Base-by-base conservation (phyloP, 1,140 invertebrate species). In the Radopholus similis region DNA sequence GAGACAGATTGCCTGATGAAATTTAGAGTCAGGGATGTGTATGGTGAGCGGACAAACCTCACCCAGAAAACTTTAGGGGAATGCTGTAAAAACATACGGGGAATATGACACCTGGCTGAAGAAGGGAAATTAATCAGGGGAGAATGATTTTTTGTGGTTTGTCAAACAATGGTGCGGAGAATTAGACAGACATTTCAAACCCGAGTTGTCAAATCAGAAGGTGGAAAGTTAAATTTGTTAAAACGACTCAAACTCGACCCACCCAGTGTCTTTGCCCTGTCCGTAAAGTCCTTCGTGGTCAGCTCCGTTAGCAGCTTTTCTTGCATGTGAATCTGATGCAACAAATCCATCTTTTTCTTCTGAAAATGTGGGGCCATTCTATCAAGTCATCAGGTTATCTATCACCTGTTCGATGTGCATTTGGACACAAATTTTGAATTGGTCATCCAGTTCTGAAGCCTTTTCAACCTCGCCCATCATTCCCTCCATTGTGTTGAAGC, bases 341-440 rank as follows among this genome's bases (percentile, higher is more conserved):
- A 26, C 47, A 51, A 26, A 11, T 51, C 47, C 47, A 51, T 51
- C 23, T 51, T 51, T 15, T 23, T 18, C n/a, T 51, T 51, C 47
- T 51, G 47, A 21, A 51, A n/a, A 15, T n/a, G 11, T 42, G 11
- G 38, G 38, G 11, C n/a, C n/a, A 13, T 42, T 42, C 38, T 42
- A n/a, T 42, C 38, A 42, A 42, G 11, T 42, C 11, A n/a, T 13
- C 38, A 42, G 38, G 8, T 40, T 8, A 40, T 40, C 26, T 47
- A 6, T 30, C 21, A 62, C 59, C 59, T 62, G 42, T 49, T 62
- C 59, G 47, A 40, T 42, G 8, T 62, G 49, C 42, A 62, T 21
- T 32, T 49, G 32, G 21, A 62, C 35, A 5, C 59, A 49, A 28
- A 28, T 21, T 23, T 42, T 62, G 23, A 62, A 30, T 42, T 62